Base-by-base conservation (phyloP, 2,113 vertebrate genomes). In the Pelusios castaneus region DNA sequence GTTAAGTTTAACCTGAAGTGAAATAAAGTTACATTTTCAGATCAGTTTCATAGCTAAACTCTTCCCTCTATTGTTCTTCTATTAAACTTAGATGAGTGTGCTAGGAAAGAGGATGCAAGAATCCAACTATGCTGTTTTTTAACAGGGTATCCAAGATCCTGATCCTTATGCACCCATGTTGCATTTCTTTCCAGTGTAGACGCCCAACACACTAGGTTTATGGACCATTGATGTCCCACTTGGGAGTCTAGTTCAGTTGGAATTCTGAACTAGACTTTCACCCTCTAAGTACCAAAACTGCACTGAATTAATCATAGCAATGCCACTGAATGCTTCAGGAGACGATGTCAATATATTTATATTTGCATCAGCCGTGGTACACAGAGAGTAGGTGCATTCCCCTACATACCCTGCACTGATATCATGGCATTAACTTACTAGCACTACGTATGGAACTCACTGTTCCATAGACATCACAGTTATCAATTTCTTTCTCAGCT, bases 1-100 rank as follows among this genome's bases (percentile, higher is more conserved):
- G 24, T 86, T 85, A 90, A 83, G 87, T 89, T 25, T 77, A 88
- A 75, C 45, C 22, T 86, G 63, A 93, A 82, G 0, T 3, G 19
- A 84, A 87, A 81, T 43, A 5, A 78, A 85, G 51, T 45, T 14
- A 63, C 60, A n/a, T 17, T 0, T 0, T 34, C 25, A 76, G 76
- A 55, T 7, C 22, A 56, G 1, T n/a, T 31, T 63, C 31, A 63
- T 63, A 34, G 34, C 8, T 63, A 19, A 70, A 52, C 11, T 55
- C 80, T 85, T 85, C 93, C 80, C 92, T 89, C 45, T 88, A 80
- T 19, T n/a, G 75, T 25, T 78, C 49, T 80, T 60, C 22, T 5
- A 5, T 38, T 87, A 45, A 19, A 10, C 41, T 94, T 91, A 88
- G 31, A 27, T 34, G 81, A 43, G 13, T n/a, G 56, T 51, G 21